These are phyloP conservation scores for Pseudorectes ferrugineus DNA, from an alignment of 2,113 vertebrate genomes.

Conservation along the genomic window DNA sequence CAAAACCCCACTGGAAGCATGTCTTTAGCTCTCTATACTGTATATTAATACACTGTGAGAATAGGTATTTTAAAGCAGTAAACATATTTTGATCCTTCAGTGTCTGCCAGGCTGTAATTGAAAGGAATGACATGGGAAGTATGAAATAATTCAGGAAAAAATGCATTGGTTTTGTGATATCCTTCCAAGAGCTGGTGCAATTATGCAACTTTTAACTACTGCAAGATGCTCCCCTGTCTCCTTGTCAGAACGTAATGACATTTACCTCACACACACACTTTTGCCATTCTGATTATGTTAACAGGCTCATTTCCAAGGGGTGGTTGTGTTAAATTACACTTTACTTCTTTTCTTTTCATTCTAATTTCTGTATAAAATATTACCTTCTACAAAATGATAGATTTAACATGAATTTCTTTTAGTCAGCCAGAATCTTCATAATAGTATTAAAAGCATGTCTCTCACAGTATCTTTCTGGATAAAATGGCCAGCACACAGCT, in stretches of 20 bases:
- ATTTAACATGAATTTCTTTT: background rate
- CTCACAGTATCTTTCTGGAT: background rate
- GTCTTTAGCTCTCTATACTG: background rate
- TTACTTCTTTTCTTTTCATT: background rate
- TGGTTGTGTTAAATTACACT: background rate
- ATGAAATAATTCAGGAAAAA: background rate
- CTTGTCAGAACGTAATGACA: background rate
- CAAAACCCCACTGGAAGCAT: background rate
- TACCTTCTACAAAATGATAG: background rate
- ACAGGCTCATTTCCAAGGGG: background rate
- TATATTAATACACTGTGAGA: background rate
- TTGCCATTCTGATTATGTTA: background rate
- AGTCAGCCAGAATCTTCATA: background rate
- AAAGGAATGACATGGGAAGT: background rate
- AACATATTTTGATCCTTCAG: background rate
- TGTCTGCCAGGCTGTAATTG: background rate
- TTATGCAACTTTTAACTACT: background rate
- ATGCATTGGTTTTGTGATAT: background rate
- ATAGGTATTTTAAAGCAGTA: background rate
- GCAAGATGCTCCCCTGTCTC: background rate
- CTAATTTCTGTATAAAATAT: background rate
- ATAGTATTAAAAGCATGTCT: background rate
- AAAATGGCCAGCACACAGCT: no score
- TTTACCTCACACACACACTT: background rate
- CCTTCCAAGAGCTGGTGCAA: background rate